These are phyloP conservation scores for Porites divaricata DNA, from an alignment of 92 coral and sea anemone species.

Conservation along the genomic window DNA sequence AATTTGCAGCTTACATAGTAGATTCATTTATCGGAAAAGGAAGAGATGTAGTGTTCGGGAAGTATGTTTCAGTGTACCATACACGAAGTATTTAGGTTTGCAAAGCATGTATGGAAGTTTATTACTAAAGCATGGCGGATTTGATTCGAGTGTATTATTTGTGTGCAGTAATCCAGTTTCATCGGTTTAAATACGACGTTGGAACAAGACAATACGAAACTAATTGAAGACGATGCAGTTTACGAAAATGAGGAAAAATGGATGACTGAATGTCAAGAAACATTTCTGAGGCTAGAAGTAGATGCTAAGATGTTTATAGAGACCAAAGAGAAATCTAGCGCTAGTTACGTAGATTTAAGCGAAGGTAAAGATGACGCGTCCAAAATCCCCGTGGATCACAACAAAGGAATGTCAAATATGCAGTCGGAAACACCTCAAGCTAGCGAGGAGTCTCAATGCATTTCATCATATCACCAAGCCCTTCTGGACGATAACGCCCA, in stretches of 20 bases:
- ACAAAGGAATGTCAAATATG: slow-evolving; percentile 6
- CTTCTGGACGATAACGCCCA: not conserved
- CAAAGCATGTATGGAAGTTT: too few relatives aligned
- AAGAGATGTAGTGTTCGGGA: too few relatives aligned
- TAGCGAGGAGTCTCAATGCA: not conserved
- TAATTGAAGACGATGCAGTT: slow-evolving; percentile 23
- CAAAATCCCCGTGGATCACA: not conserved
- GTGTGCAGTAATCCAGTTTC: too few relatives aligned
- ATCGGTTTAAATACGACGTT: too few relatives aligned
- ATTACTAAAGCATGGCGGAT: too few relatives aligned
- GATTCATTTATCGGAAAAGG: too few relatives aligned
- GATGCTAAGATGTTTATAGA: slow-evolving; percentile 27
- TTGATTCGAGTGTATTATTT: too few relatives aligned
- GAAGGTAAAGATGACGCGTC: not conserved
- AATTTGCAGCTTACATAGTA: too few relatives aligned
- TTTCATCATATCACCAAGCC: not conserved
- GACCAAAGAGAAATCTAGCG: not conserved
- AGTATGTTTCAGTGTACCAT: too few relatives aligned
- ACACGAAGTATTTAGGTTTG: too few relatives aligned
- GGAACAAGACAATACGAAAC: slow-evolving; percentile 22
- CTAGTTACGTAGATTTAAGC: not conserved
- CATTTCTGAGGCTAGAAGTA: not conserved
- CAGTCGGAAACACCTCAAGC: not conserved
- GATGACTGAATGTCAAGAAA: slow-evolving; percentile 21
- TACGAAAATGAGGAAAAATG: slow-evolving; percentile 33